Evolutionary conservation across 2,113 vertebrate species (phyloP).

Genomic region (Cathartes aura): DNA sequence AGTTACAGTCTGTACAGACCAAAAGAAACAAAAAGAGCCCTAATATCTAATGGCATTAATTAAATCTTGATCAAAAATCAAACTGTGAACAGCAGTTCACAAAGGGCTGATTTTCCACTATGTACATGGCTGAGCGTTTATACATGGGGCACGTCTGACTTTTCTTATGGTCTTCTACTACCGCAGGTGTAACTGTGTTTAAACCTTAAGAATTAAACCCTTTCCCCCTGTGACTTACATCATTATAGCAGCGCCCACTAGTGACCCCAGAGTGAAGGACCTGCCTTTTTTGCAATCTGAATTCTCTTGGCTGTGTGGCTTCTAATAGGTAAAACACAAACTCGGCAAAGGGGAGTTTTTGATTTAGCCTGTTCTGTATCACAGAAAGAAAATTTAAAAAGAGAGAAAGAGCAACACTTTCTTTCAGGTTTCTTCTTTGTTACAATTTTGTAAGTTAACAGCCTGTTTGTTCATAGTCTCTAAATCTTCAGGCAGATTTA

Average conservation of each 20-base stretch:
- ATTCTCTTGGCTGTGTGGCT: background rate
- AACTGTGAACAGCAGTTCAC: background rate
- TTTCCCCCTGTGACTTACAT: background rate
- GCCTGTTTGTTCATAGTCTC: accelerated
- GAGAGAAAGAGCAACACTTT: accelerated
- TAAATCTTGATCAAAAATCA: background rate
- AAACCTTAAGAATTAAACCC: background rate
- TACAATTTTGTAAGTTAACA: background rate
- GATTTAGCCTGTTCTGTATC: background rate
- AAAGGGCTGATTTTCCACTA: background rate
- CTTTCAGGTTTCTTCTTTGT: background rate
- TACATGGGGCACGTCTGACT: background rate
- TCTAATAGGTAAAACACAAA: background rate
- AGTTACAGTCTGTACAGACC: background rate
- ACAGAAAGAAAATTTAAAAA: accelerated
- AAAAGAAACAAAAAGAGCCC: background rate
- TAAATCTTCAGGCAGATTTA: background rate
- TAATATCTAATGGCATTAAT: background rate
- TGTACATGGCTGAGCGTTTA: background rate
- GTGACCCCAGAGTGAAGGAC: background rate
- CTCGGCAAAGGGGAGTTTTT: background rate
- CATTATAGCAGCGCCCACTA: constrained; percentile 43
- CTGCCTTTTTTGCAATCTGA: background rate
- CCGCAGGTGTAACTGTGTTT: background rate
- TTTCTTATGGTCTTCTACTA: background rate